Evolutionary conservation across 2,113 vertebrate species (phyloP).

Genomic region (Cyanocitta stelleri): DNA sequence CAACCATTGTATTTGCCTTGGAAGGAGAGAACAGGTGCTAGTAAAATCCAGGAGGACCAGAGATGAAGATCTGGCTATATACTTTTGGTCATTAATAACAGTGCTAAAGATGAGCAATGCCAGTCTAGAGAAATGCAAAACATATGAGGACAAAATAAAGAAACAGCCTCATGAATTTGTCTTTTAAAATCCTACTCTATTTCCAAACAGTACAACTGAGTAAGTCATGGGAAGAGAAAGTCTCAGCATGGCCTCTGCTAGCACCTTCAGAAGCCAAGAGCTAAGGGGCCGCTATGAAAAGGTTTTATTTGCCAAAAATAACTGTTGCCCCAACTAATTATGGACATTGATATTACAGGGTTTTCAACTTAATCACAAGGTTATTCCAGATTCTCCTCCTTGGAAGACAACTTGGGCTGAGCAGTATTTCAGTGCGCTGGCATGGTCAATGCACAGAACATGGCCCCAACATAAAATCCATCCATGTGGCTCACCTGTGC

Average conservation of each 20-base stretch:
- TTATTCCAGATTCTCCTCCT: neutral
- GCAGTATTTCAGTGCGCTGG: neutral
- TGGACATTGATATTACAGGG: neutral
- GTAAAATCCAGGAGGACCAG: neutral
- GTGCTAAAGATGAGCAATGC: neutral
- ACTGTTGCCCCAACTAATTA: neutral
- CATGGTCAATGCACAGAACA: neutral
- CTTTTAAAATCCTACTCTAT: neutral
- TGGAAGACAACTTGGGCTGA: neutral
- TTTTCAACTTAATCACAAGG: neutral
- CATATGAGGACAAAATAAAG: neutral
- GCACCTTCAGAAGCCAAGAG: neutral
- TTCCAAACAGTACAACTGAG: neutral
- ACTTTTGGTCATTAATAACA: neutral
- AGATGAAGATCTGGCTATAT: neutral
- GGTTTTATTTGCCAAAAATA: neutral
- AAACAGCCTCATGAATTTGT: neutral
- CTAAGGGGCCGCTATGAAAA: neutral
- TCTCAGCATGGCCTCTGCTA: neutral
- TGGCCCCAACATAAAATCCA: neutral
- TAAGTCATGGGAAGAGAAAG: neutral
- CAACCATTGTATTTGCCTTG: neutral
- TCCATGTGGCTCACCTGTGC: neutral
- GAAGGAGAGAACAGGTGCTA: neutral
- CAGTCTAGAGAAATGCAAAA: neutral